phyloP scores from a whole-genome alignment of 2,113 vertebrate genomes.

The Nerophis ophidion region DNA sequence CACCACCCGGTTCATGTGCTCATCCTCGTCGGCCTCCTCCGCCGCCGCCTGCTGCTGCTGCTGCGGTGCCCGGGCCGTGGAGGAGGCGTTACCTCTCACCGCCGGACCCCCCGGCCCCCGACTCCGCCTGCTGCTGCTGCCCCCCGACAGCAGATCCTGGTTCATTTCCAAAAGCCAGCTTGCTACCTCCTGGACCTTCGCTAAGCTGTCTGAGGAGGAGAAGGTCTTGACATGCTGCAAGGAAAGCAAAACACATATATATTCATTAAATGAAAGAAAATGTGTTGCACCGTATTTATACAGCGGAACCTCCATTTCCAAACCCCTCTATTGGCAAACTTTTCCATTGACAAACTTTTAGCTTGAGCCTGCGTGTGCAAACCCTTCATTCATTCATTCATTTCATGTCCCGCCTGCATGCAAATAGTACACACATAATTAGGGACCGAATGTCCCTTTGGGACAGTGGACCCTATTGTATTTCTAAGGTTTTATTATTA shows the following conservation, averaged over 20 bases:
- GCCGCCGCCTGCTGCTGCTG: slow-evolving; percentile 79
- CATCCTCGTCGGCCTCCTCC: slow-evolving; percentile 75
- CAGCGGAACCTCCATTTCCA: too few relatives aligned
- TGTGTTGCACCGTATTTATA: too few relatives aligned
- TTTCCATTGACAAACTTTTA: too few relatives aligned
- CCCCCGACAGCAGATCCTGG: slow-evolving; percentile 99
- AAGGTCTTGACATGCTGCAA: slow-evolving; percentile 94
- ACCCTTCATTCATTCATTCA: too few relatives aligned
- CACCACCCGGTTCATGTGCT: slow-evolving; percentile 87
- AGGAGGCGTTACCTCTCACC: slow-evolving; percentile 89
- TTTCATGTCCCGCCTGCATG: too few relatives aligned
- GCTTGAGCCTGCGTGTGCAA: too few relatives aligned
- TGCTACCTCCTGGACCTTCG: slow-evolving; percentile 99
- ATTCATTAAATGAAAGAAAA: too few relatives aligned
- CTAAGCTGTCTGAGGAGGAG: slow-evolving; percentile 98
- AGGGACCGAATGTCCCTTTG: too few relatives aligned
- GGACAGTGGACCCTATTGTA: too few relatives aligned
- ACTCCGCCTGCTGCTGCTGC: slow-evolving; percentile 90
- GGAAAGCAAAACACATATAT: background rate
- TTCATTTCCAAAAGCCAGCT: slow-evolving; percentile 99
- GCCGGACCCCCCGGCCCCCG: slow-evolving; percentile 83
- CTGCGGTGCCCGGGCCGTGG: slow-evolving; percentile 83
- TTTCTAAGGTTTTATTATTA: too few relatives aligned
- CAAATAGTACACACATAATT: too few relatives aligned
- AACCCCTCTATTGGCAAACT: too few relatives aligned